A percentile compares a stretch with the other conserved stretches of the same genome.
These are phyloP conservation scores for Napeogenes inachia DNA, from an alignment of 2,888 invertebrate species.

Conservation along the genomic window DNA sequence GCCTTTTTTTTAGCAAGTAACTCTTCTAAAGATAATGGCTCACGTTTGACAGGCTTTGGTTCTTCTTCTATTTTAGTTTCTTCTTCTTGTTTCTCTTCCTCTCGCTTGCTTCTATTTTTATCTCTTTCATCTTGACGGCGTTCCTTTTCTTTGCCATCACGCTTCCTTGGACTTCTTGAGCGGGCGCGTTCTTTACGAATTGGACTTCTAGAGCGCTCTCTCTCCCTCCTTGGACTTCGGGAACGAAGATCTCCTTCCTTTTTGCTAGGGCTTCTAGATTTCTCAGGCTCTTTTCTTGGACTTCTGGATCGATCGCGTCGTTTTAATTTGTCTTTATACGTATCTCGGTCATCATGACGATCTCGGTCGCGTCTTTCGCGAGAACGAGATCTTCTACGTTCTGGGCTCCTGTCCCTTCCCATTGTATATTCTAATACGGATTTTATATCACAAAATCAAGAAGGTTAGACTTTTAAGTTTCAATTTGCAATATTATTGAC, in stretches of 20 bases:
- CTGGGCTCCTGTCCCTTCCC: constrained; percentile 64
- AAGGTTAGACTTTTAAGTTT: not conserved
- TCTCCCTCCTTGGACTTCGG: constrained; percentile 47
- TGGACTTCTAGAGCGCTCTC: constrained; percentile 45
- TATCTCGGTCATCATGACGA: constrained; percentile 65
- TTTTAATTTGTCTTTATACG: constrained; percentile 61
- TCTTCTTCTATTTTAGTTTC: constrained; percentile 65
- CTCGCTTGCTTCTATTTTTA: constrained; percentile 56
- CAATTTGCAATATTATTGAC: not conserved
- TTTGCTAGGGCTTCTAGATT: constrained; percentile 53
- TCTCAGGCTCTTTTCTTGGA: constrained; percentile 56
- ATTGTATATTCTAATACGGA: constrained; percentile 34
- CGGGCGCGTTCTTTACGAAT: constrained; percentile 52
- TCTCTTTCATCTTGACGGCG: constrained; percentile 65
- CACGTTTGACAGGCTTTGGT: constrained; percentile 69
- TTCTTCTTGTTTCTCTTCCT: constrained; percentile 57
- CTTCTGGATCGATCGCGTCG: constrained; percentile 61
- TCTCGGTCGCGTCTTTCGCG: constrained; percentile 66
- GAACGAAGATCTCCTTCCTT: constrained; percentile 50
- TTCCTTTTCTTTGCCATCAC: constrained; percentile 59
- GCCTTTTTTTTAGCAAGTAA: constrained; percentile 96
- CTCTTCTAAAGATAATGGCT: constrained; percentile 97
- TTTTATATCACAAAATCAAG: not conserved
- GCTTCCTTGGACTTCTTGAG: constrained; percentile 62
- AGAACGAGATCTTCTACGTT: constrained; percentile 65